Conservation (phyloP, 2,888 invertebrate genomes). For the Napeogenes inachia region DNA sequence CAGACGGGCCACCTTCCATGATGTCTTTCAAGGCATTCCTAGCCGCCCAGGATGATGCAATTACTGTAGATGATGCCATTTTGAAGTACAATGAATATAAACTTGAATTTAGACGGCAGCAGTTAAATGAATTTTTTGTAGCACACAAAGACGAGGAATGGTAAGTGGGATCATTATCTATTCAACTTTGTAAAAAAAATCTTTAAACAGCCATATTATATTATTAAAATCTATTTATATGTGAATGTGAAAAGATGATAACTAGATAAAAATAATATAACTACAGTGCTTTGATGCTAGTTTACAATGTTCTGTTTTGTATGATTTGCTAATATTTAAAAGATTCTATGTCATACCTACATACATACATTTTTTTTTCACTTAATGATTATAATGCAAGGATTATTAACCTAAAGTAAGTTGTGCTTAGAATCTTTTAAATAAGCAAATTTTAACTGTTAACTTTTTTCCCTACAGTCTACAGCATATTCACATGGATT, state of each 20-base stretch:
- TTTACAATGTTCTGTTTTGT: constrained; percentile 8
- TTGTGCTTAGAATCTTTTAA: constrained; percentile 70
- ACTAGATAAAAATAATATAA: background rate
- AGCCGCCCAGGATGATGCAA: constrained; percentile 97
- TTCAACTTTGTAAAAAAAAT: background rate
- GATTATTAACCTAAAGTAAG: constrained; percentile 21
- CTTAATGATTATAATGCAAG: constrained; percentile 3
- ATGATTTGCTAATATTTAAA: constrained; percentile 62
- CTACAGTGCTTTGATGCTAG: background rate
- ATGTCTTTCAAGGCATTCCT: constrained; percentile 98
- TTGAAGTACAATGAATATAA: constrained; percentile 99
- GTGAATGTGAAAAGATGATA: background rate
- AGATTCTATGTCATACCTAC: constrained; percentile 62
- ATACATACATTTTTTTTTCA: constrained; percentile 6
- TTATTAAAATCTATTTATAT: background rate
- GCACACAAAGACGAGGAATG: constrained; percentile 99
- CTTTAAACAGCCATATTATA: background rate
- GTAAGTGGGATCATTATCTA: constrained; percentile 77
- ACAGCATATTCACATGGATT: constrained; percentile 71
- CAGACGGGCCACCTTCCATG: constrained; percentile 93
- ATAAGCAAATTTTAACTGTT: constrained; percentile 69
- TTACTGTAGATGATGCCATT: constrained; percentile 97
- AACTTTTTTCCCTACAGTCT: constrained; percentile 78
- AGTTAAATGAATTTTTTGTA: constrained; percentile 98
- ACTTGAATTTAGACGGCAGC: constrained; percentile 95